Base-by-base conservation (phyloP, 2,797 vertebrate species). In the Falco cherrug region DNA sequence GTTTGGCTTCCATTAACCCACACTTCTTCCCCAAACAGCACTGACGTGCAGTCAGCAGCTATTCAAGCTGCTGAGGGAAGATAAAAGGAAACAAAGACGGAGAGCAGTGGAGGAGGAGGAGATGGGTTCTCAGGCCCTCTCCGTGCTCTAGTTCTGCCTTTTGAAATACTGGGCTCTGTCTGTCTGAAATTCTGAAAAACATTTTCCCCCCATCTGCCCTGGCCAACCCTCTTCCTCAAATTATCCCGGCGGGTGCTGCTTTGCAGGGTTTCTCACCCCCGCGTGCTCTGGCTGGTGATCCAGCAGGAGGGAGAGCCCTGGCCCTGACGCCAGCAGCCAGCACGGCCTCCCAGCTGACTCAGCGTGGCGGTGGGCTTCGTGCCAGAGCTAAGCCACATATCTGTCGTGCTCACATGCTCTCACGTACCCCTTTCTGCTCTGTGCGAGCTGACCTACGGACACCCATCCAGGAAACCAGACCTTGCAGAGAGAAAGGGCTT, bases 171-270 rank as follows among this genome's bases (percentile, higher is more conserved):
- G 48, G 15, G 13, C 43, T 73, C 29, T 39, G 28, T 13, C 37
- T n/a, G 63, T 13, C 37, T n/a, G 63, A 19, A 82, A n/a, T 9
- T 13, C 37, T n/a, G 63, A 19, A 82, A n/a, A 7, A 4, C 31
- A 0, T 25, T 59, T 25, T 2, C 10, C 39, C n/a, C 51, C 6
- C 1, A 3, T 11, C 50, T 2, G 3, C n/a, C 50, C 35, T 16
- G 43, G 16, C 10, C 41, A n/a, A 1, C 6, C 43, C 48, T 11
- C 7, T 70, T 20, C 43, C 41, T 61, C 16, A 7, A 8, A 3
- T 13, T 7, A 4, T 19, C 63, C 53, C 1, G 4, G 16, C 8
- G n/a, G 0, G 0, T 3, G 51, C 45, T 18, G 65, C 54, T 11
- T 4, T 5, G 50, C 2, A 3, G 47, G 47, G 29, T 39, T 69